Base-by-base conservation (phyloP, 1,140 invertebrate genomes). In the Caerostris extrusa region DNA sequence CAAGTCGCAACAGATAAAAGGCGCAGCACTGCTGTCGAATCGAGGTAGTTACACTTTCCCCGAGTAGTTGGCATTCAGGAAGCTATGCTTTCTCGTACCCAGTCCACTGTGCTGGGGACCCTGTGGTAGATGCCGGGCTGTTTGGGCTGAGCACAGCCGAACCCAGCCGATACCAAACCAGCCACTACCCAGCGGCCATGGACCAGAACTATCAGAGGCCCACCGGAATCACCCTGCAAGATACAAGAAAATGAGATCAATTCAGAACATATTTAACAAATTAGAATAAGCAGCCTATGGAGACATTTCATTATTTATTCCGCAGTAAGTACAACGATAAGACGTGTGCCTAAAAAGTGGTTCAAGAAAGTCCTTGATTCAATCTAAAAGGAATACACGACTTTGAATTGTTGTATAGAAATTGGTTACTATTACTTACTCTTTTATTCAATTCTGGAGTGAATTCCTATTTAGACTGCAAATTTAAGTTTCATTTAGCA, bases 201-300 rank as follows among this genome's bases (percentile, higher is more conserved):
- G 0, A 95, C 58, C 58, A 97, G 97, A 1, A 97, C 96, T 8
- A 98, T 97, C 17, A 99, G 95, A 4, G 98, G 98, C n/a, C 98
- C 98, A 91, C 98, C 98, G 95, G 98, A 98, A 95, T 99, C 98
- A 34, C 98, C 98, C 98, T 98, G 95, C 93, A 97, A 97, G 91
- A 94, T 34, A 34, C 34, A 34, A 34, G 34, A 34, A 34, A 34
- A 34, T 34, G 0, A 34, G 34, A 34, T 34, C 2, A 34, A 34
- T 34, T 34, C 34, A 34, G 34, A 34, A 34, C 34, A 34, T 2
- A 34, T 34, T 34, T 34, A 34, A 34, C 34, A 34, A 34, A 34
- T 0, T 34, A 34, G 34, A 34, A 34, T 34, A 34, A 34, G 34
- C 34, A 34, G 34, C 34, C 34, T 34, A 34, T 34, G 34, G 34